Conservation (phyloP, 35 echinoderm and acorn worm genomes). For the Apostichopus californicus region DNA sequence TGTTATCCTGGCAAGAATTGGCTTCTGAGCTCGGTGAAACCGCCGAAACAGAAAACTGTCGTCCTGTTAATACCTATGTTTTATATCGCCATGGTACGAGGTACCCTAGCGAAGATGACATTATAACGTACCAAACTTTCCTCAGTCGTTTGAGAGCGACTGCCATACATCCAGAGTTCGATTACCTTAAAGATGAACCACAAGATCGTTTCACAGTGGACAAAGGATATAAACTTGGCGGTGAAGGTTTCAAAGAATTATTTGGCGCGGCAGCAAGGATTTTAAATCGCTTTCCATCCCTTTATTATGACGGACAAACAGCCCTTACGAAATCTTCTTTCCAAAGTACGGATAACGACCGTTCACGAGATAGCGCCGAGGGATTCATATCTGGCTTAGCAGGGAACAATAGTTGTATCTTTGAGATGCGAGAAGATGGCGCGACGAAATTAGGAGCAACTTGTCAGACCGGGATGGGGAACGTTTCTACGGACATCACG, state of each 20-base stretch:
- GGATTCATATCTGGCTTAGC: conserved; percentile 43
- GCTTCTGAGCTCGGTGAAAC: background rate
- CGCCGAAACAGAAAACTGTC: conserved; percentile 6
- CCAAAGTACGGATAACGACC: conserved; percentile 32
- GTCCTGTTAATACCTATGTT: conserved; percentile 32
- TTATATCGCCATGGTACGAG: conserved; percentile 57
- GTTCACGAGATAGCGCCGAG: conserved; percentile 42
- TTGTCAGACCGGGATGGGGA: background rate
- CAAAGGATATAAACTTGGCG: conserved; percentile 5
- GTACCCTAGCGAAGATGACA: conserved; percentile 54
- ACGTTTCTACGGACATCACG: background rate
- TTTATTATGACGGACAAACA: background rate
- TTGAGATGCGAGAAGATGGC: background rate
- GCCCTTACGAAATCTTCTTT: conserved; percentile 19
- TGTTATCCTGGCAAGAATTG: conserved; percentile 8
- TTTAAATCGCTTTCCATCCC: conserved; percentile 21
- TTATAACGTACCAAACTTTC: conserved; percentile 6
- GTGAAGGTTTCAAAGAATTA: conserved; percentile 28
- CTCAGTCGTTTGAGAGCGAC: conserved; percentile 11
- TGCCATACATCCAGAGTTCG: conserved; percentile 43
- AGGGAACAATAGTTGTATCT: background rate
- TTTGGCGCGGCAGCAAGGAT: conserved; percentile 18
- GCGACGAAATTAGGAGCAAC: background rate
- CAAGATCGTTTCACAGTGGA: conserved; percentile 9
- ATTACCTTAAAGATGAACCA: conserved; percentile 41